Evolutionary conservation across 2,888 invertebrate genomes (phyloP).

Genomic region (Mechanitis messenoides): DNA sequence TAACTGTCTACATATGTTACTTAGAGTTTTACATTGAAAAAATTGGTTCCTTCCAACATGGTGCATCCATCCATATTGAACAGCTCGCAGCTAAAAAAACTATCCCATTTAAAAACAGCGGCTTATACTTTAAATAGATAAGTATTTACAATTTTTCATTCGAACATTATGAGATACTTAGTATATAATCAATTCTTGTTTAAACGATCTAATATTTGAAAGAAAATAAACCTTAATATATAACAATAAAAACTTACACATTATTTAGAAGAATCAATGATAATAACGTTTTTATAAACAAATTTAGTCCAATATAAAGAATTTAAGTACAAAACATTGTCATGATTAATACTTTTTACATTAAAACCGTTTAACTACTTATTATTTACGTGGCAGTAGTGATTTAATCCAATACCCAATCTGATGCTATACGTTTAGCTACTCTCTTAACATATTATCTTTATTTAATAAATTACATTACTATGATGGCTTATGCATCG

Average conservation of each 20-base stretch:
- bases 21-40: slow-evolving; percentile 4
- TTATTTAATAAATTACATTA: slow-evolving; percentile 61
- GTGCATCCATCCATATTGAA: slow-evolving; percentile 27
- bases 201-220: slow-evolving; percentile 23
- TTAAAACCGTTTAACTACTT: slow-evolving; percentile 69
- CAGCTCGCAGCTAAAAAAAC: slow-evolving; percentile 43
- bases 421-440: slow-evolving; percentile 55
- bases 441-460: slow-evolving; percentile 57
- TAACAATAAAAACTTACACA: slow-evolving; percentile 23
- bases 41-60: slow-evolving; percentile 16
- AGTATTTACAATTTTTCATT: slow-evolving; percentile 63
- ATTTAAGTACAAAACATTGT: slow-evolving; percentile 63
- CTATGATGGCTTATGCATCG: slow-evolving; percentile 51
- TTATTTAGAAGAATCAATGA: slow-evolving; percentile 19
- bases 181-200: slow-evolving; percentile 26
- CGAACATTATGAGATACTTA: slow-evolving; percentile 39
- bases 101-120: slow-evolving; percentile 51
- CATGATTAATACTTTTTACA: slow-evolving; percentile 55
- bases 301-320: slow-evolving; percentile 46
- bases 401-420: slow-evolving; percentile 58
- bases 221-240: slow-evolving; percentile 28
- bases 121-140: slow-evolving; percentile 65
- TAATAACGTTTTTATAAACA: slow-evolving; percentile 35
- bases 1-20: slow-evolving; percentile 6
- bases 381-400: slow-evolving; percentile 69